Base-by-base conservation (phyloP, 2,888 invertebrate genomes). In the Eurois occulta region DNA sequence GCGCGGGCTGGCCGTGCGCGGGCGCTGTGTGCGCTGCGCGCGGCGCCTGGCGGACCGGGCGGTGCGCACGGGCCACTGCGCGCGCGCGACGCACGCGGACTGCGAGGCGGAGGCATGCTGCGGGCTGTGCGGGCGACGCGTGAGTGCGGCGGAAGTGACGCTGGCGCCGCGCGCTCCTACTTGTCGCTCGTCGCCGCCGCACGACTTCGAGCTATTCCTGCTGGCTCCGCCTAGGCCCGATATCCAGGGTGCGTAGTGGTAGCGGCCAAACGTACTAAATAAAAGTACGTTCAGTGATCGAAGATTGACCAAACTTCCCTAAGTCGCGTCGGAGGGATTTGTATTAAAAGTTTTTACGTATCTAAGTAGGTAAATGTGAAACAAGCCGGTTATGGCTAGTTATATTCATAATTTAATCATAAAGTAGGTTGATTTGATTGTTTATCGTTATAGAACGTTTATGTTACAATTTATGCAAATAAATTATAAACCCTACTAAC, bases 201-300 rank as follows among this genome's bases (percentile, higher is more conserved):
- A 94, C 0, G 96, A 96, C 79, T 93, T 97, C 68, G 96, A 97
- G 83, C 95, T 96, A 10, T 28, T 68, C 16, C 21, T 86, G 7
- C 41, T 67, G 55, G 75, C 74, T 52, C 84, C 74, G 11, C 74
- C 84, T 55, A 66, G 84, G 11, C 80, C 78, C 13, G 84, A 84
- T 77, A 71, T 86, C 55, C 77, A 86, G 21, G 73, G 83, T 43
- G 52, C 73, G 4, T 77, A 83, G 46, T 58, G 18, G 18, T 72
- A 64, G 35, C 24, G 13, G 13, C 46, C 41, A 24, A 67, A 73
- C 38, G 28, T 55, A 48, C 24, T 48, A 32, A 38, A 6, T 48
- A 32, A 38, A 6, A n/a, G 46, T 41, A 81, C 38, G 35, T 67
- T 67, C 38, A 46, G 18, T 46, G 18, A 69, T 69, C 6, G n/a